Evolutionary conservation across 1,140 invertebrate genomes (phyloP).

Genomic region (Cheumatopsyche charites): DNA sequence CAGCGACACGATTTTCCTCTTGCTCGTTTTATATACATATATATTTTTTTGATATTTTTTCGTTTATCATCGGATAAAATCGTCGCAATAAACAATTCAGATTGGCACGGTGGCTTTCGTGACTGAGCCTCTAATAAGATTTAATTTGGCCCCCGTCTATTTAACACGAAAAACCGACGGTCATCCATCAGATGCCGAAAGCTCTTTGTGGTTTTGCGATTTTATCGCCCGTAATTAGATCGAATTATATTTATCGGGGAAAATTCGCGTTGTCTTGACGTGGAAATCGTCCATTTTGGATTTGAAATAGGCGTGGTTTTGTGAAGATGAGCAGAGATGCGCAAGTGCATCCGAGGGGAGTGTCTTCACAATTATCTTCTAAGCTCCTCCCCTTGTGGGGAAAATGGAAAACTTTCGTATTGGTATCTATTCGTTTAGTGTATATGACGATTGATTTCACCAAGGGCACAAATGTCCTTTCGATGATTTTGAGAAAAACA

Average conservation of each 20-base stretch:
- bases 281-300: too few species aligned
- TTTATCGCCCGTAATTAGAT: too few species aligned
- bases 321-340: slow-evolving; percentile 14
- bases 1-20: too few species aligned
- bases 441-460: too few species aligned
- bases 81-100: slow-evolving; percentile 42
- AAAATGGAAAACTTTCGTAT: too few species aligned
- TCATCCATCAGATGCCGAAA: not conserved
- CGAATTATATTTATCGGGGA: too few species aligned
- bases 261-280: too few species aligned
- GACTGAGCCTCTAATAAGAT: slow-evolving; percentile 32
- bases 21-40: too few species aligned
- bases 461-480: too few species aligned
- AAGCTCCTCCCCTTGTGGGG: not conserved
- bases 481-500: too few species aligned
- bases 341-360: slow-evolving; percentile 11
- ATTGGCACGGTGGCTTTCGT: slow-evolving; percentile 41
- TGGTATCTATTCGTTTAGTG: too few species aligned
- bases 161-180: not conserved
- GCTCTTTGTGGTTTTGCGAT: too few species aligned
- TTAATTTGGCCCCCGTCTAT: slow-evolving; percentile 12
- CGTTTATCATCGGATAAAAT: slow-evolving; percentile 41
- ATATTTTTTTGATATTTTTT: slow-evolving; percentile 20
- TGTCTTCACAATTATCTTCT: slow-evolving; percentile 2
- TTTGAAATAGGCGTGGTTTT: not conserved